phyloP scores from a whole-genome alignment of 2,888 invertebrate species.

The Ashinkailepas kermadecensis region DNA sequence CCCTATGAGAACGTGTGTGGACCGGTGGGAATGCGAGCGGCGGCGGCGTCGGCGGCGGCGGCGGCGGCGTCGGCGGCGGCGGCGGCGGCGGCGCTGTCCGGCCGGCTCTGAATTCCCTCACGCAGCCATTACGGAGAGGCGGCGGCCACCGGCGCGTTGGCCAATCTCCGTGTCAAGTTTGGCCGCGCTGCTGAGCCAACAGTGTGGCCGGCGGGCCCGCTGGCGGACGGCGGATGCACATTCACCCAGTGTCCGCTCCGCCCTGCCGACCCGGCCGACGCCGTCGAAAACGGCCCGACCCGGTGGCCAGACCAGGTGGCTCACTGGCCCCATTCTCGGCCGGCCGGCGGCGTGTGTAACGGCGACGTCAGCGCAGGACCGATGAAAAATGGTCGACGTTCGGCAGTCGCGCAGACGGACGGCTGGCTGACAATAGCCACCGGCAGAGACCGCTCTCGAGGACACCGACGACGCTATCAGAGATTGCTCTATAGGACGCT shows the following conservation, averaged over 20 bases:
- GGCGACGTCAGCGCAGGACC: neutral
- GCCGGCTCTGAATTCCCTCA: neutral
- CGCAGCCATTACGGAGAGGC: no score
- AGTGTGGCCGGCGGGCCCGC: no score
- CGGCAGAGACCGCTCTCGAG: no score
- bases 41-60: neutral
- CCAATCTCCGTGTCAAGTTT: neutral
- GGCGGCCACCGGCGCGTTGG: neutral
- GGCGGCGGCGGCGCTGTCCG: neutral
- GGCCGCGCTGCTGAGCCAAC: neutral
- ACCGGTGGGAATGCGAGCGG: no score
- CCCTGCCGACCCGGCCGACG: neutral
- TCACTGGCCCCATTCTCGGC: neutral
- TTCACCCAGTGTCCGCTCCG: no score
- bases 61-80: neutral
- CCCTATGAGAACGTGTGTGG: no score
- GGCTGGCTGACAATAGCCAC: neutral
- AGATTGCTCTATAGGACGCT: no score
- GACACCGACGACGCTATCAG: no score
- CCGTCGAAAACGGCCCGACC: neutral
- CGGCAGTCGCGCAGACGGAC: neutral
- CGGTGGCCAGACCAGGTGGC: neutral
- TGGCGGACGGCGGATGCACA: no score
- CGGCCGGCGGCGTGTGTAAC: neutral
- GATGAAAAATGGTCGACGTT: neutral